Evolutionary conservation across 2,797 vertebrate species (phyloP).

Genomic region (Remorina albescens): DNA sequence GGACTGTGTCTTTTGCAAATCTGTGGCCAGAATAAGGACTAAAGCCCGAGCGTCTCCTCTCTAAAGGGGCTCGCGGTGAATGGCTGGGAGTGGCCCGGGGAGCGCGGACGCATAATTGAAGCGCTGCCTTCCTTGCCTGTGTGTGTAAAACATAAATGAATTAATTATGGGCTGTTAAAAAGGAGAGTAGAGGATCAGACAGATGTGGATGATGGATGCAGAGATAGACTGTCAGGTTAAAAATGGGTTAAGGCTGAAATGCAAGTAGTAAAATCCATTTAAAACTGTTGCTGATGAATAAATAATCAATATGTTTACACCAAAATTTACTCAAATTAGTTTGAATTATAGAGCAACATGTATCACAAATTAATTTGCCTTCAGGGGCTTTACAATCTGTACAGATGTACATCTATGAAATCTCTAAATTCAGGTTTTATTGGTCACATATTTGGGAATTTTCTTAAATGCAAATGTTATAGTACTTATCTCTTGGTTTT

Average conservation of each 20-base stretch:
- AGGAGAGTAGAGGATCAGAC: not conserved
- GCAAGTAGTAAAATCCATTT: not conserved
- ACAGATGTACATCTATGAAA: too few species aligned
- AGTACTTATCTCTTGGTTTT: not conserved
- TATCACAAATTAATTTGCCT: not conserved
- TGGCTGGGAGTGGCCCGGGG: conserved; percentile 51
- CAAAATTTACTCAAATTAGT: not conserved
- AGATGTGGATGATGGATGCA: conserved; percentile 13
- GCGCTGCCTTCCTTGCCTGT: conserved; percentile 38
- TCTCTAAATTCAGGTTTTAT: not conserved
- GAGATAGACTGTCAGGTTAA: not conserved
- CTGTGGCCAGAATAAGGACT: conserved; percentile 57
- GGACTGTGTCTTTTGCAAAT: conserved; percentile 75
- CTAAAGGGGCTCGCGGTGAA: conserved; percentile 58
- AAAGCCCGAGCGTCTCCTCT: conserved; percentile 59
- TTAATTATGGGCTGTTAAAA: conserved; percentile 53
- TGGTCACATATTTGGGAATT: not conserved
- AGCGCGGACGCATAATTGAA: conserved; percentile 57
- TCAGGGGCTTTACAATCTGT: not conserved
- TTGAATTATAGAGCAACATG: not conserved
- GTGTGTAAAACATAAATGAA: conserved; percentile 62
- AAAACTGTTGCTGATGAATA: not conserved
- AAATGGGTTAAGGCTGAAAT: not conserved
- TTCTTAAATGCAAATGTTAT: too few species aligned
- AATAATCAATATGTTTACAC: too few species aligned